Evolutionary conservation across 2,888 invertebrate species (phyloP), one percentile per base, ranked within the genome.

Genomic region (Eudasyphora cyanicolor): DNA sequence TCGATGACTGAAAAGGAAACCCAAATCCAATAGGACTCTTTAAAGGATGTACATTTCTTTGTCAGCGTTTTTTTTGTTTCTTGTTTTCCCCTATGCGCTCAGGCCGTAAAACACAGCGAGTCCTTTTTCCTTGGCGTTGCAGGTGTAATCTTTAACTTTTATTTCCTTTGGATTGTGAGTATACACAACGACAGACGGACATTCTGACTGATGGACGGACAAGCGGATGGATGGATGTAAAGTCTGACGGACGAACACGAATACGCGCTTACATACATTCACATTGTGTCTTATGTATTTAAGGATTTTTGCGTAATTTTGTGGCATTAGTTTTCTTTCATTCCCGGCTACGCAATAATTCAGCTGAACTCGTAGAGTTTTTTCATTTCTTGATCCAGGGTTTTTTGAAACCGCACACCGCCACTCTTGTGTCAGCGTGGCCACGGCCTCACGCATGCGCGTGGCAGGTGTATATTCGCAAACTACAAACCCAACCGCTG

Each of bases 391-490:
- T 54, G 4, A 62, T 17, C 24, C 32, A 27, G 2, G 21, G 19
- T 27, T 70, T 51, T 64, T 76, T 76, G 60, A 60, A 67, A 35
- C 71, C 78, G 77, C 84, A 81, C 76, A 62, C 76, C 76, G 69
- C 76, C 60, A 76, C 79, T 29, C 81, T 67, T 84, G 80, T 29
- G n/a, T n/a, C n/a, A n/a, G n/a, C n/a, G n/a, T n/a, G n/a, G 51
- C 73, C 17, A 64, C 79, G 84, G 84, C 84, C 85, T 86, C 86
- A 86, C 85, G 86, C 86, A 86, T 85, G 82, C 85, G 86, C 86
- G 86, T 85, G 82, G 85, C 87, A 87, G 87, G 87, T 87, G 87
- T 79, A 79, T 82, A 54, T 71, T 70, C 29, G 51, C 70, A 8
- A 17, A 71, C 67, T 45, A 54, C 67, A 49, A 75, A 71, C 78